phyloP scores from a whole-genome alignment of 2,797 vertebrate genomes.

The Cryptoblepharus egeriae region DNA sequence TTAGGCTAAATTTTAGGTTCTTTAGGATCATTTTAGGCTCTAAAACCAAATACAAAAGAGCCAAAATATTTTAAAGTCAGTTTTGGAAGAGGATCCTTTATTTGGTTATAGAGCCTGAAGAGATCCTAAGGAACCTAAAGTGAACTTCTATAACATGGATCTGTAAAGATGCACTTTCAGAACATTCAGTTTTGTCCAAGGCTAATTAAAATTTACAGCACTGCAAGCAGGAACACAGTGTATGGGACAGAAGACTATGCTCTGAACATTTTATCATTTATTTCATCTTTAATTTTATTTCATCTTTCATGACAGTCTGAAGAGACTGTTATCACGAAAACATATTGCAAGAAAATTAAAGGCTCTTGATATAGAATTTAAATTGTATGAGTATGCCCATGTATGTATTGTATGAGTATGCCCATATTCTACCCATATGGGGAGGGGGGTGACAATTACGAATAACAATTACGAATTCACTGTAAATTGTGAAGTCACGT shows the following conservation, averaged over 20 bases:
- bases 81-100: fast-evolving
- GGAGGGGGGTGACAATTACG: no score
- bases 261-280: neutral
- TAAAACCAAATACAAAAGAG: no score
- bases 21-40: no score
- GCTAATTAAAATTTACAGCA: conserved; percentile 24
- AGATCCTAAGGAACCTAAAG: no score
- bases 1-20: neutral
- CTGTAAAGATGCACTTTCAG: neutral
- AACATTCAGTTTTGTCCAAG: conserved; percentile 11
- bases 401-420: no score
- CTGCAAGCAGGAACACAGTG: conserved; percentile 7
- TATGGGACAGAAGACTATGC: neutral
- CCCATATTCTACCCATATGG: neutral
- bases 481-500: neutral
- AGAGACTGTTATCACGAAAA: neutral
- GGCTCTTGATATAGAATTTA: conserved; percentile 12
- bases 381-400: no score
- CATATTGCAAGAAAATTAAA: neutral
- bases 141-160: neutral
- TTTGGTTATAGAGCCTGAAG: neutral
- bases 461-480: neutral
- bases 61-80: no score
- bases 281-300: conserved; percentile 10
- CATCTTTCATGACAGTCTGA: conserved; percentile 8